These are phyloP conservation scores for Sphecodes monilicornis DNA, from an alignment of 2,888 invertebrate species.

Conservation along the genomic window DNA sequence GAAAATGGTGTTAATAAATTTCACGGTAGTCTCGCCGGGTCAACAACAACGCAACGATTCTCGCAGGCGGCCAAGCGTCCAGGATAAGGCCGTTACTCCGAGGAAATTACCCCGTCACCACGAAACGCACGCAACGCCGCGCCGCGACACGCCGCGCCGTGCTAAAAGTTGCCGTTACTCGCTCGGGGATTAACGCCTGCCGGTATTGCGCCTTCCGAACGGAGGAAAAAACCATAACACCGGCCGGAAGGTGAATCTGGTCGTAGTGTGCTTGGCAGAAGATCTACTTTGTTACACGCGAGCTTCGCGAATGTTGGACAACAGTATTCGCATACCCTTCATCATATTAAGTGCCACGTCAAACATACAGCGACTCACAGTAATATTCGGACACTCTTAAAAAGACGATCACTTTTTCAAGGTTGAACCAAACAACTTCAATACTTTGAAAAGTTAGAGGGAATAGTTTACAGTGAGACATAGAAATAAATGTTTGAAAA, in stretches of 20 bases:
- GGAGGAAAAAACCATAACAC: slow-evolving; percentile 14
- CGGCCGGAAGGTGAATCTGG: slow-evolving; percentile 1
- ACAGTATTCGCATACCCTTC: not conserved
- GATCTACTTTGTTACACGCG: not conserved
- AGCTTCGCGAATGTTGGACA: not conserved
- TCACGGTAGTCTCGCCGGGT: not conserved
- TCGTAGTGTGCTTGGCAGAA: not conserved
- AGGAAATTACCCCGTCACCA: slow-evolving; percentile 22
- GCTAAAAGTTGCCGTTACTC: slow-evolving; percentile 20
- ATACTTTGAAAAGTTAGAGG: too few relatives aligned
- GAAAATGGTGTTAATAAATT: slow-evolving; percentile 23
- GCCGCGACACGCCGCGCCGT: slow-evolving; percentile 5
- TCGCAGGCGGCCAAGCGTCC: too few relatives aligned
- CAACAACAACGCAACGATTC: slow-evolving; percentile 3
- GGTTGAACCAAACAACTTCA: too few relatives aligned
- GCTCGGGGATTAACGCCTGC: slow-evolving; percentile 20
- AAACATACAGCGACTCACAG: too few relatives aligned
- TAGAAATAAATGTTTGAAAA: too few relatives aligned
- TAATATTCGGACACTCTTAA: too few relatives aligned
- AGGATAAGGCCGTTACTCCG: slow-evolving; percentile 5
- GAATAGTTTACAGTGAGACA: too few relatives aligned
- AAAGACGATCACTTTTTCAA: too few relatives aligned
- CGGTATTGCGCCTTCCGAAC: slow-evolving; percentile 1
- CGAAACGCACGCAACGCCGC: slow-evolving; percentile 10
- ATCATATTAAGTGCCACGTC: not conserved